These are phyloP conservation scores for Onthophagus taurus DNA, from an alignment of 1,140 invertebrate genomes.

Conservation along the genomic window DNA sequence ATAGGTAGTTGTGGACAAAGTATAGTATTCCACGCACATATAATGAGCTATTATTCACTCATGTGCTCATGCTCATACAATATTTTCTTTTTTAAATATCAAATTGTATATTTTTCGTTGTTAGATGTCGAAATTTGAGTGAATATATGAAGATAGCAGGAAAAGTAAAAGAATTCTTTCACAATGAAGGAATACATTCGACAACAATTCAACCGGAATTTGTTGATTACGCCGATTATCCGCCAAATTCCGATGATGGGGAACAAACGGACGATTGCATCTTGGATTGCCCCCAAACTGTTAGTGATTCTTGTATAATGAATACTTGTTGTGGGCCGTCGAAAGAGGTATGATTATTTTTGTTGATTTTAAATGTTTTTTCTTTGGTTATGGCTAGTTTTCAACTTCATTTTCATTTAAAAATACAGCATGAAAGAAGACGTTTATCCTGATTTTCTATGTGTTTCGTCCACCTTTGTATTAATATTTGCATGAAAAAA, in stretches of 20 bases:
- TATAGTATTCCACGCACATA: too few relatives aligned
- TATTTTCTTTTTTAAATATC: too few relatives aligned
- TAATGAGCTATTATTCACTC: too few relatives aligned
- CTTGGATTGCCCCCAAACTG: constrained; percentile 76
- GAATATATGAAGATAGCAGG: constrained; percentile 90
- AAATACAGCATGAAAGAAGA: too few relatives aligned
- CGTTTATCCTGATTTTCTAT: too few relatives aligned
- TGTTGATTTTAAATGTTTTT: constrained; percentile 3
- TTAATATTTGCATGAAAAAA: too few relatives aligned
- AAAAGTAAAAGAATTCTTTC: constrained; percentile 91
- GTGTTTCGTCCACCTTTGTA: too few relatives aligned
- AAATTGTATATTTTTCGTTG: too few relatives aligned
- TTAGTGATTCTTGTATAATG: constrained; percentile 64
- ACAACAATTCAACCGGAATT: constrained; percentile 94
- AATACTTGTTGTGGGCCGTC: constrained; percentile 73
- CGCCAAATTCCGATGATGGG: constrained; percentile 24
- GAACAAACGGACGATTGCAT: constrained; percentile 49
- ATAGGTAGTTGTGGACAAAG: too few relatives aligned
- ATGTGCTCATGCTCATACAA: too few relatives aligned
- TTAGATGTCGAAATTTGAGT: constrained; percentile 72
- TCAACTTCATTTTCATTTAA: too few relatives aligned
- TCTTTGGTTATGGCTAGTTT: too few relatives aligned
- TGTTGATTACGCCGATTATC: constrained; percentile 50
- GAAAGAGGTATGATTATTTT: constrained; percentile 45
- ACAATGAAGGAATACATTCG: constrained; percentile 85